Evolutionary conservation across 1,140 invertebrate genomes (phyloP).

Genomic region (Drosophila nasuta): DNA sequence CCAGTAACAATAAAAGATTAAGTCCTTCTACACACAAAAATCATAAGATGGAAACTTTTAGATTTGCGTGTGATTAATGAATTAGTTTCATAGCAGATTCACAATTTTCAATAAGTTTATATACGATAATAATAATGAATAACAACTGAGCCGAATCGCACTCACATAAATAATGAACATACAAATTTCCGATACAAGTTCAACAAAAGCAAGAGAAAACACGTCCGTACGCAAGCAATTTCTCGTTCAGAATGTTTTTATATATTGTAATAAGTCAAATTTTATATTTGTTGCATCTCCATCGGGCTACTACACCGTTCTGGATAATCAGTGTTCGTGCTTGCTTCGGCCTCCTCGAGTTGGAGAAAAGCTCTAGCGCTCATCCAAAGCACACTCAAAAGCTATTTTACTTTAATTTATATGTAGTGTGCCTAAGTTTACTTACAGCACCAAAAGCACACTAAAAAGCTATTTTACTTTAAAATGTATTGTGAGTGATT

Average conservation of each 20-base stretch:
- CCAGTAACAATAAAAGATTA: too few species aligned
- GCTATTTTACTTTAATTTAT: conserved; percentile 5
- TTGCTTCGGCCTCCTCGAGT: conserved; percentile 19
- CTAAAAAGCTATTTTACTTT: too few species aligned
- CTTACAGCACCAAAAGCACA: too few species aligned
- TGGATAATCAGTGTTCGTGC: conserved; percentile 56
- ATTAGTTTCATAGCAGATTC: conserved; percentile 20
- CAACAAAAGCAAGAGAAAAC: conserved; percentile 53
- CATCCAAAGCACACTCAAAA: conserved; percentile 52
- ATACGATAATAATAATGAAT: background rate
- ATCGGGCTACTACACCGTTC: conserved; percentile 14
- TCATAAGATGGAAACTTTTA: too few species aligned
- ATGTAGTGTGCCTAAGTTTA: too few species aligned
- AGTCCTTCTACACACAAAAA: too few species aligned
- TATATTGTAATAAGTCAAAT: conserved; percentile 56
- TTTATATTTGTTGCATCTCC: conserved; percentile 73
- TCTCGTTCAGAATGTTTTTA: conserved; percentile 74
- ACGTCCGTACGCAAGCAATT: conserved; percentile 68
- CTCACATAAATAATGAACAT: conserved; percentile 44
- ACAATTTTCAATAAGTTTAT: background rate
- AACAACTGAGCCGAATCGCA: conserved; percentile 25
- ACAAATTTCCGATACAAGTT: conserved; percentile 72
- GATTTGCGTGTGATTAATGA: too few species aligned
- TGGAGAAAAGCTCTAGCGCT: conserved; percentile 60
- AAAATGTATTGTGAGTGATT: too few species aligned